phyloP scores from a whole-genome alignment of 2,797 vertebrate genomes.

The Halcyon leucocephala region DNA sequence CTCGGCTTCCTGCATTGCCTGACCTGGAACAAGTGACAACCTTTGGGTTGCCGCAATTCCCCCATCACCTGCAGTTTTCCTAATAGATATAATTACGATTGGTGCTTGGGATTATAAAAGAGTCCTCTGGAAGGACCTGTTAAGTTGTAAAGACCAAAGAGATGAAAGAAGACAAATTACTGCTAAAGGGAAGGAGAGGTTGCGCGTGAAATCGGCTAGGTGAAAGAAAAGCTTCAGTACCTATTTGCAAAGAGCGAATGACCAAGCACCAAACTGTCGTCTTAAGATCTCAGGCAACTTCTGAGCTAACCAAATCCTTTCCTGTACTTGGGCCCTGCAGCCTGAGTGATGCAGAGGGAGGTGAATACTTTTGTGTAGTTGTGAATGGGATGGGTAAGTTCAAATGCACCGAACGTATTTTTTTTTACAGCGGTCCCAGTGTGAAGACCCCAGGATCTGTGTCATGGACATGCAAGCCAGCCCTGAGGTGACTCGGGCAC shows the following conservation, averaged over 20 bases:
- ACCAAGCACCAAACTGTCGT: neutral
- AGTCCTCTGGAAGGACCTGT: neutral
- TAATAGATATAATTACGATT: neutral
- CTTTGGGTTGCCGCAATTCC: neutral
- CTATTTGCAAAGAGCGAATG: neutral
- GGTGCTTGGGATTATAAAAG: neutral
- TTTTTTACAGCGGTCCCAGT: neutral
- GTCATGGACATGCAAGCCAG: neutral
- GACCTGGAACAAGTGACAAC: neutral
- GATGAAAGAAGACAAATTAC: neutral
- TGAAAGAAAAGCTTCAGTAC: neutral
- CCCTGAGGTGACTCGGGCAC: rapidly evolving
- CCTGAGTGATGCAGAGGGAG: neutral
- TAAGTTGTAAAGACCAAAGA: neutral
- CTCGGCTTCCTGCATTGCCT: neutral
- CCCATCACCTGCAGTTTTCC: neutral
- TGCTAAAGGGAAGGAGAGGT: neutral
- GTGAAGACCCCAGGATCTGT: neutral
- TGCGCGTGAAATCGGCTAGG: neutral
- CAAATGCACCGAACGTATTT: neutral
- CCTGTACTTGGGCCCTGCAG: neutral
- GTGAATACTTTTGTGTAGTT: neutral
- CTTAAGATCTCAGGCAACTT: neutral
- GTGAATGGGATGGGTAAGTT: neutral
- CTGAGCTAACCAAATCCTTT: neutral